Conservation (phyloP, 1,140 invertebrate genomes). For the Heliconius himera region DNA sequence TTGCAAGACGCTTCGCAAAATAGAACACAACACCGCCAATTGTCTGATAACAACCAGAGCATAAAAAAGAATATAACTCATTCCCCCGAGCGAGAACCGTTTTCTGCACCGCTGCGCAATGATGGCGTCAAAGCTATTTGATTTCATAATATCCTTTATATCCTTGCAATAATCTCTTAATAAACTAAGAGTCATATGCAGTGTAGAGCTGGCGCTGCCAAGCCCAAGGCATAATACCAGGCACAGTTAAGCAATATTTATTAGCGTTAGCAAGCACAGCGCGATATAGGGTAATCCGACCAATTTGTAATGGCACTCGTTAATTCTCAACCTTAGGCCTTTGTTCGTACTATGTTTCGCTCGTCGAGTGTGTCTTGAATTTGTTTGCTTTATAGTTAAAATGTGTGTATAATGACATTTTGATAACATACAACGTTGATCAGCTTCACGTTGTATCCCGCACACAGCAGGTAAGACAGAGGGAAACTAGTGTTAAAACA, state of each 20-base stretch:
- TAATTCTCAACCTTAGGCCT: slow-evolving; percentile 39
- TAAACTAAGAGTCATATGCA: slow-evolving; percentile 14
- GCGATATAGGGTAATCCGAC: slow-evolving; percentile 41
- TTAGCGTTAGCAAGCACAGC: slow-evolving; percentile 35
- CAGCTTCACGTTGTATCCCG: too few species aligned
- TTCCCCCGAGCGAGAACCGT: neutral
- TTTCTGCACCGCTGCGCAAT: neutral
- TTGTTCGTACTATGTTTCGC: slow-evolving; percentile 15
- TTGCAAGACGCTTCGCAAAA: too few species aligned
- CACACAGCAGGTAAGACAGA: too few species aligned
- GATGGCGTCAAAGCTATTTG: neutral
- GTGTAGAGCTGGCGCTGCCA: slow-evolving; percentile 17
- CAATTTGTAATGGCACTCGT: slow-evolving; percentile 44
- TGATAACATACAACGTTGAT: too few species aligned
- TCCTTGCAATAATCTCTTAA: slow-evolving; percentile 11
- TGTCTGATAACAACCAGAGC: too few species aligned
- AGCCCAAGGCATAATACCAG: slow-evolving; percentile 33
- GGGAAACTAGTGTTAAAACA: too few species aligned
- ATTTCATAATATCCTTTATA: slow-evolving; percentile 16
- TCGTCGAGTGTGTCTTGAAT: neutral
- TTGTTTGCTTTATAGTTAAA: neutral
- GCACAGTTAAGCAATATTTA: slow-evolving; percentile 43
- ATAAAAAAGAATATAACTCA: too few species aligned
- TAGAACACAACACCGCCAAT: too few species aligned
- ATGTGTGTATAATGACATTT: neutral